Conservation (phyloP, 2,797 vertebrate species). For the Sphaeramia orbicularis region DNA sequence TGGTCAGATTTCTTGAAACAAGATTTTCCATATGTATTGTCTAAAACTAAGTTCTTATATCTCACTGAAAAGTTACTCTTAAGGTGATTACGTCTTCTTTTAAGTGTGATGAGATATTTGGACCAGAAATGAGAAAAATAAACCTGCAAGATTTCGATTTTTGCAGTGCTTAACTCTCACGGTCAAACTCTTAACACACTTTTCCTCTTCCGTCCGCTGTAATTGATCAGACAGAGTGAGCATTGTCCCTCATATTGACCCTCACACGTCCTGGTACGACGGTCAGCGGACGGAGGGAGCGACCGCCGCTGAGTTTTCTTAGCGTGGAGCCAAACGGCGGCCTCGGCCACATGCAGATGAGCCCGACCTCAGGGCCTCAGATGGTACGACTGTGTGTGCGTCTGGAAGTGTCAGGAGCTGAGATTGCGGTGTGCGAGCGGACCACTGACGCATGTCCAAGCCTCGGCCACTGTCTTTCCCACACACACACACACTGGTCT, state of each 20-base stretch:
- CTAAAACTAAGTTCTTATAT: too few species aligned
- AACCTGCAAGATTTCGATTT: too few species aligned
- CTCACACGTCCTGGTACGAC: neutral
- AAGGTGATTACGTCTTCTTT: too few species aligned
- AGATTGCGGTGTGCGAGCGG: constrained; percentile 56
- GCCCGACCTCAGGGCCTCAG: constrained; percentile 27
- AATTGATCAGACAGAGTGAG: neutral
- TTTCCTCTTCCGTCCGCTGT: neutral
- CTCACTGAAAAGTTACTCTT: too few species aligned
- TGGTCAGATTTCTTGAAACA: too few species aligned
- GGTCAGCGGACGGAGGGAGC: too few species aligned
- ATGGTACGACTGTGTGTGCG: constrained; percentile 13
- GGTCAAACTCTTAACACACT: neutral
- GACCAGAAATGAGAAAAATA: too few species aligned
- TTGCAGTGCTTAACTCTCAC: too few species aligned
- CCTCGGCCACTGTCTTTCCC: constrained; percentile 66
- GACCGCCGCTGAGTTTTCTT: too few species aligned
- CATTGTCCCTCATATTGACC: neutral
- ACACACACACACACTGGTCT: constrained; percentile 49
- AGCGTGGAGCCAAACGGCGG: too few species aligned
- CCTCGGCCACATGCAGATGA: constrained; percentile 67
- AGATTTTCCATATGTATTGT: too few species aligned
- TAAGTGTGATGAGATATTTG: too few species aligned
- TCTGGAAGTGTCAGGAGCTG: constrained; percentile 62
- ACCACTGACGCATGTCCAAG: constrained; percentile 77